These are phyloP conservation scores for Champsocephalus esox DNA, from an alignment of 2,797 vertebrate species.

Conservation along the genomic window DNA sequence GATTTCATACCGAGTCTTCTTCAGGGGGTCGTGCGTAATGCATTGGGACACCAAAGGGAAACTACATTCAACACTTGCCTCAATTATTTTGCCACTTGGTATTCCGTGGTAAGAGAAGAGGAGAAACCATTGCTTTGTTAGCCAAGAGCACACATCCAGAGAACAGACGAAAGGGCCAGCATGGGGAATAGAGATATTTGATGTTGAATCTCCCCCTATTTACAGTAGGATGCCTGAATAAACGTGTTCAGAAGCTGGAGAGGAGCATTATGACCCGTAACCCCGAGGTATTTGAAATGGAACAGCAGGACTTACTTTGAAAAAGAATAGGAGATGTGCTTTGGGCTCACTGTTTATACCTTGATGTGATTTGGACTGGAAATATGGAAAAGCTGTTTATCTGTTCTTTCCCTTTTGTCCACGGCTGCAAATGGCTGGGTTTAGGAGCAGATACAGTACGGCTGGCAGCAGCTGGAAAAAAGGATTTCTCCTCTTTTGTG, in stretches of 20 bases:
- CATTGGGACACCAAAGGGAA: conserved; percentile 59
- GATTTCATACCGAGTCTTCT: conserved; percentile 51
- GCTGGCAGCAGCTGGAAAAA: conserved; percentile 40
- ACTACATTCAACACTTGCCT: conserved; percentile 52
- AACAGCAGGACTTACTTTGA: conserved; percentile 84
- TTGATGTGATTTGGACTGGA: conserved; percentile 85
- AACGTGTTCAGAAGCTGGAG: conserved; percentile 82
- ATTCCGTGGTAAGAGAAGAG: conserved; percentile 70
- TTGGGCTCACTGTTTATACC: conserved; percentile 82
- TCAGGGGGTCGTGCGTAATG: conserved; percentile 37
- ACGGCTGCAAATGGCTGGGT: conserved; percentile 66
- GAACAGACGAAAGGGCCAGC: conserved; percentile 80
- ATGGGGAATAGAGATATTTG: conserved; percentile 83
- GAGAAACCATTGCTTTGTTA: conserved; percentile 79
- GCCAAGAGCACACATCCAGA: conserved; percentile 79
- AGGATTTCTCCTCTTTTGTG: conserved; percentile 36
- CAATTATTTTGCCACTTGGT: conserved; percentile 80
- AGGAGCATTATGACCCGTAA: conserved; percentile 83
- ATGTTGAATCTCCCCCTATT: conserved; percentile 83
- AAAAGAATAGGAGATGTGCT: conserved; percentile 83
- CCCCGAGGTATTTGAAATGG: conserved; percentile 83
- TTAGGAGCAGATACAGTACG: conserved; percentile 56
- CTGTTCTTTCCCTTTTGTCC: conserved; percentile 70
- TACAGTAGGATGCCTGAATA: conserved; percentile 84
- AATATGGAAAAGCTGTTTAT: conserved; percentile 71